These are phyloP conservation scores for Phenganax marumi DNA, from an alignment of 92 coral and sea anemone species.

Conservation along the genomic window DNA sequence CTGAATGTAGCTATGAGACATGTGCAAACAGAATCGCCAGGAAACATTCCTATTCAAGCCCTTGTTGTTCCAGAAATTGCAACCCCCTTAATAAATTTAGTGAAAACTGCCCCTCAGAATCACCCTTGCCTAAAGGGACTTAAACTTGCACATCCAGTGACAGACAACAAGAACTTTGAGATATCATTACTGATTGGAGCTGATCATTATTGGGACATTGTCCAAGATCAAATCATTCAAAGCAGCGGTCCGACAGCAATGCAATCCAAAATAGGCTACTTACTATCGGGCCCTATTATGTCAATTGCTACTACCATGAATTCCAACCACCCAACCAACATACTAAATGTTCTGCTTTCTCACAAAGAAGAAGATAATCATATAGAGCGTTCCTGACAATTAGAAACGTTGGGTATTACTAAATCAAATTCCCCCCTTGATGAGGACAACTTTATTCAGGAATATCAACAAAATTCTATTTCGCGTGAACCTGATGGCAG, in stretches of 20 bases:
- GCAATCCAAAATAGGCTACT: slow-evolving; percentile 58
- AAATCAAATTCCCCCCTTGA: slow-evolving; percentile 25
- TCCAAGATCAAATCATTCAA: slow-evolving; percentile 50
- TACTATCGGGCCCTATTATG: slow-evolving; percentile 54
- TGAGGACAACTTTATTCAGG: slow-evolving; percentile 21
- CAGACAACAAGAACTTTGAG: slow-evolving; percentile 56
- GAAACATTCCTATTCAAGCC: slow-evolving; percentile 52
- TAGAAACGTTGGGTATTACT: slow-evolving; percentile 53
- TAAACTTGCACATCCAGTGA: slow-evolving; percentile 59
- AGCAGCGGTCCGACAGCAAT: slow-evolving; percentile 60
- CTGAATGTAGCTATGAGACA: slow-evolving; percentile 47
- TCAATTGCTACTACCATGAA: neutral
- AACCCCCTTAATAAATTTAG: slow-evolving; percentile 46
- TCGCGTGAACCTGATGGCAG: slow-evolving; percentile 46
- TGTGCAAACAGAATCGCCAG: slow-evolving; percentile 40
- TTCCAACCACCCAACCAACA: neutral
- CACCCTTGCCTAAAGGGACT: slow-evolving; percentile 48
- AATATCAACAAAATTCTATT: slow-evolving; percentile 47
- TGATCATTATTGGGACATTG: slow-evolving; percentile 59
- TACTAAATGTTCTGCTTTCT: slow-evolving; percentile 29
- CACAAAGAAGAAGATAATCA: slow-evolving; percentile 42
- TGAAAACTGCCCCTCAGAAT: slow-evolving; percentile 26
- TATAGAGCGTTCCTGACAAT: slow-evolving; percentile 46
- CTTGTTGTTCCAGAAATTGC: slow-evolving; percentile 54
- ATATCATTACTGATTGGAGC: slow-evolving; percentile 57